These are phyloP conservation scores for Eurytoma californica DNA, from an alignment of 2,888 invertebrate genomes.

Conservation along the genomic window DNA sequence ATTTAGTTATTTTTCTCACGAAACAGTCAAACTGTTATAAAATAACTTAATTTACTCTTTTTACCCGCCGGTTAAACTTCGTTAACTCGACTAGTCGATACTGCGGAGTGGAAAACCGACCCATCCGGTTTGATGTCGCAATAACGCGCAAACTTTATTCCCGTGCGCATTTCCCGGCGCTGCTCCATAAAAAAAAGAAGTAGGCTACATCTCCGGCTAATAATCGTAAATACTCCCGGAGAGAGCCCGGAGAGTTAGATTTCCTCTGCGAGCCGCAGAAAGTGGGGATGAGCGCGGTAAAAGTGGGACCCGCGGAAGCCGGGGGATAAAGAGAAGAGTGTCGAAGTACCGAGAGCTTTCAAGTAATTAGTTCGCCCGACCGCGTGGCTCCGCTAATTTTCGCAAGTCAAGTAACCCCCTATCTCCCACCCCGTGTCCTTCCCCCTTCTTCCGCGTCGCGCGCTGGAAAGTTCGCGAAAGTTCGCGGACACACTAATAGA, in stretches of 20 bases:
- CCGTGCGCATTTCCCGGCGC: no score
- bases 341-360: constrained; percentile 36
- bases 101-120: no score
- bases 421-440: not conserved
- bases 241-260: not conserved
- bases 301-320: not conserved
- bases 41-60: no score
- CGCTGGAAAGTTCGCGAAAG: not conserved
- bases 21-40: no score
- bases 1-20: no score
- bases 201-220: not conserved
- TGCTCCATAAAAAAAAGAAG: not conserved
- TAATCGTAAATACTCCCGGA: not conserved
- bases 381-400: constrained; percentile 36
- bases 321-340: not conserved
- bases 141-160: no score
- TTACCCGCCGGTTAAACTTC: no score
- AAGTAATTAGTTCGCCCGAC: constrained; percentile 36
- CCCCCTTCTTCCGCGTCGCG: not conserved
- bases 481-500: not conserved
- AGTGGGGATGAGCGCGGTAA: not conserved
- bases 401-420: constrained; percentile 17
- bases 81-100: no score
- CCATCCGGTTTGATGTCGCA: no score
- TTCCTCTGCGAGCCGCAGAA: not conserved